phyloP scores from a whole-genome alignment of 2,113 vertebrate genomes.

The Saguinus imperator region DNA sequence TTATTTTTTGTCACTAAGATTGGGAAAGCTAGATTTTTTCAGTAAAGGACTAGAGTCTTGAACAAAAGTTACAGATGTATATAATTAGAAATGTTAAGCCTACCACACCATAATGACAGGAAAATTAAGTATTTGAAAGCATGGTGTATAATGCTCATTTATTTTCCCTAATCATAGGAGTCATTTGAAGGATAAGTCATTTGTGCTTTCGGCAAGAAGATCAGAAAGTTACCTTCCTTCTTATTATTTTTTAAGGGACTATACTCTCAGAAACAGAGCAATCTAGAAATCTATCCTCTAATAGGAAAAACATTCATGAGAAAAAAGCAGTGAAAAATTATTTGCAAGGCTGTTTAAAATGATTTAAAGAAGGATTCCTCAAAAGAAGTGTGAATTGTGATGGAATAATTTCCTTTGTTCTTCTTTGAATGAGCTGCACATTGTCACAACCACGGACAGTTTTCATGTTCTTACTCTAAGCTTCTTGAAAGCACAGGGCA shows the following conservation, averaged over 20 bases:
- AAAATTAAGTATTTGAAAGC: constrained; percentile 36
- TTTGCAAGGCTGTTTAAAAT: not conserved
- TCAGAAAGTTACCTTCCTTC: not conserved
- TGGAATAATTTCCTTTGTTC: not conserved
- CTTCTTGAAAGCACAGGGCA: not conserved
- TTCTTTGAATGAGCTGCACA: not conserved
- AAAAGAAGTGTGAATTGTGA: not conserved
- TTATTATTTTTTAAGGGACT: not conserved
- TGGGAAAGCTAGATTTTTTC: not conserved
- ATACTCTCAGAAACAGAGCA: not conserved
- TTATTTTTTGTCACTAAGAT: constrained; percentile 12
- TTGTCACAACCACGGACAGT: not conserved
- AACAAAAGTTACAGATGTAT: constrained; percentile 26
- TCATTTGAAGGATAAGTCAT: constrained; percentile 43
- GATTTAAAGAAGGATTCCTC: not conserved
- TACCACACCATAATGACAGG: not conserved
- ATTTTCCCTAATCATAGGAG: constrained; percentile 41
- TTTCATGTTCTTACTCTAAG: not conserved
- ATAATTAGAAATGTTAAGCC: constrained; percentile 50
- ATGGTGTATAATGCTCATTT: constrained; percentile 8
- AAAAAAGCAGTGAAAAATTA: not conserved
- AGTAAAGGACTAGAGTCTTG: not conserved
- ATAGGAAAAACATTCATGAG: not conserved
- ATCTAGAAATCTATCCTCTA: not conserved
- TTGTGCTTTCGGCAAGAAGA: constrained; percentile 8